These are phyloP conservation scores for Lagocephalus sceleratus DNA, from an alignment of 2,797 vertebrate species.

Conservation along the genomic window DNA sequence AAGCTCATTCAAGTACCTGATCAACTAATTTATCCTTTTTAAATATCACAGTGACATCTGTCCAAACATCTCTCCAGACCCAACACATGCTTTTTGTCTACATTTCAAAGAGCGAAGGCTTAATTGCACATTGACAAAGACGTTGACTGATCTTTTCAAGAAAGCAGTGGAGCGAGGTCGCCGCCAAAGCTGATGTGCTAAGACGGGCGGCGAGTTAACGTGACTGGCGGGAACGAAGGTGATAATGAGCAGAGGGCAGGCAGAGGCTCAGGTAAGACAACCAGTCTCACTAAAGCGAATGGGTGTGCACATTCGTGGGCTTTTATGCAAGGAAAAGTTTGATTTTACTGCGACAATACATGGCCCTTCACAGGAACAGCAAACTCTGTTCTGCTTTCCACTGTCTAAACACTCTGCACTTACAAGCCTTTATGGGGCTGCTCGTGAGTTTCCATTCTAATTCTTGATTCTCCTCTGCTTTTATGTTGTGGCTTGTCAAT, in stretches of 20 bases:
- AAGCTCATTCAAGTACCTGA: slow-evolving; percentile 24
- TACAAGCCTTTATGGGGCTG: slow-evolving; percentile 13
- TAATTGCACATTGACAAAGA: too few relatives aligned
- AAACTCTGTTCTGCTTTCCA: slow-evolving; percentile 27
- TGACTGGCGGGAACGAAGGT: too few relatives aligned
- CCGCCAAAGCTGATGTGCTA: too few relatives aligned
- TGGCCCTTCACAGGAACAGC: neutral
- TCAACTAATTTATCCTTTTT: slow-evolving; percentile 32
- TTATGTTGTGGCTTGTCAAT: slow-evolving; percentile 17
- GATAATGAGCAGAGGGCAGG: too few relatives aligned
- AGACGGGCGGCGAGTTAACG: too few relatives aligned
- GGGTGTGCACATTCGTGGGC: too few relatives aligned
- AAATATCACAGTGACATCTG: slow-evolving; percentile 28
- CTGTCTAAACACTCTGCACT: neutral
- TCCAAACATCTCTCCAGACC: neutral
- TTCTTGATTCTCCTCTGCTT: slow-evolving; percentile 17
- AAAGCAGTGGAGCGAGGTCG: too few relatives aligned
- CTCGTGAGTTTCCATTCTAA: neutral
- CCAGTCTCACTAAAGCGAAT: slow-evolving; percentile 4
- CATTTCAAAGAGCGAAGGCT: too few relatives aligned
- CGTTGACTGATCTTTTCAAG: too few relatives aligned
- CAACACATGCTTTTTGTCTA: too few relatives aligned
- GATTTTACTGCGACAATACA: slow-evolving; percentile 22
- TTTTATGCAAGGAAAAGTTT: slow-evolving; percentile 23
- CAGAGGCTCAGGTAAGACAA: too few relatives aligned